These are phyloP conservation scores for Hydrolagus colliei DNA, from an alignment of 2,797 vertebrate species.

Conservation along the genomic window DNA sequence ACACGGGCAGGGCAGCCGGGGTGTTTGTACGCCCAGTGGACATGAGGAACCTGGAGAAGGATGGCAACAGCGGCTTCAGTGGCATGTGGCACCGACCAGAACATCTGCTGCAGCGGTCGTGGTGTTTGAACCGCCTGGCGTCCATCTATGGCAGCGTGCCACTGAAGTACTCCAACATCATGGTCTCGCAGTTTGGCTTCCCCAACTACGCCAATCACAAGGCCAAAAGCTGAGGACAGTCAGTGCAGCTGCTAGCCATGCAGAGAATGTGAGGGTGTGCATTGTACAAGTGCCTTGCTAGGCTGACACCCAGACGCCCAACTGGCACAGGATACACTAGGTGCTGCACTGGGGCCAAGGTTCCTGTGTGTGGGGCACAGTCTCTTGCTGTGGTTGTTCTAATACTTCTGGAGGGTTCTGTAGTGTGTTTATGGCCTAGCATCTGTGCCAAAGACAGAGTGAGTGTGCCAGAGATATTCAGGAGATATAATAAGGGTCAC, in stretches of 20 bases:
- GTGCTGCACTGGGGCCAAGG: no score
- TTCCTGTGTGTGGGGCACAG: no score
- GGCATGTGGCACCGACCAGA: constrained; percentile 92
- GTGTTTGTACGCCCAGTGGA: constrained; percentile 86
- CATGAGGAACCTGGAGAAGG: constrained; percentile 79
- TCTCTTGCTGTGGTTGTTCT: no score
- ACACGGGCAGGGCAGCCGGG: constrained; percentile 63
- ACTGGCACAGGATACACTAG: no score
- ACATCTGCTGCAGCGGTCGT: constrained; percentile 84
- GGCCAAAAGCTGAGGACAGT: constrained; percentile 55
- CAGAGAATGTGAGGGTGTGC: no score
- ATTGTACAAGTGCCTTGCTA: no score
- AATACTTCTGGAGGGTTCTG: no score
- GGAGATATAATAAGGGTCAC: no score
- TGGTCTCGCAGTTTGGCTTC: constrained; percentile 91
- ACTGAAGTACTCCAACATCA: constrained; percentile 81
- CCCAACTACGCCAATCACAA: constrained; percentile 88
- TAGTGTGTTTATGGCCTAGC: no score
- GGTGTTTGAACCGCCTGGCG: constrained; percentile 79
- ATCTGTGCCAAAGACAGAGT: no score
- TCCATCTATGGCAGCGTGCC: constrained; percentile 81
- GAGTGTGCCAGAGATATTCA: no score
- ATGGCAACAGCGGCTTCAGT: constrained; percentile 73
- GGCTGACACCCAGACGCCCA: no score
- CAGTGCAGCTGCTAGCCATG: not conserved